These are phyloP conservation scores for Lacerta bilineata DNA, from an alignment of 2,797 vertebrate species.

Conservation along the genomic window DNA sequence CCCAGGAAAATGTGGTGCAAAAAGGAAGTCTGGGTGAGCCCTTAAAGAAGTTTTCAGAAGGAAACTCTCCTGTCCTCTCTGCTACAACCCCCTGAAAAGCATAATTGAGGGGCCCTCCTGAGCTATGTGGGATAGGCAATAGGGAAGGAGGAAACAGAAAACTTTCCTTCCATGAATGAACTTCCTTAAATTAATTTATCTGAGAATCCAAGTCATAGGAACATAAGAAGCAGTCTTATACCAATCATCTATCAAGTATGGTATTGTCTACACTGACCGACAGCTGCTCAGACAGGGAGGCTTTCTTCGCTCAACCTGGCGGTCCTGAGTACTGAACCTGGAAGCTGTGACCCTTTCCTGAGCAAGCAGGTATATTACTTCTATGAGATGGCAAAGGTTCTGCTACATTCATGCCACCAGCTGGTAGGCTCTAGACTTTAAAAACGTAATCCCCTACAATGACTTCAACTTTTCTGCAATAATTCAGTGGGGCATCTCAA, in stretches of 20 bases:
- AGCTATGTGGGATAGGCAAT: not conserved
- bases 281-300: too few relatives aligned
- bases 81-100: not conserved
- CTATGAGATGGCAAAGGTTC: not conserved
- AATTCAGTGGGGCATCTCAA: constrained; percentile 1
- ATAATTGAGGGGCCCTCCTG: too few relatives aligned
- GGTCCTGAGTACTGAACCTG: too few relatives aligned
- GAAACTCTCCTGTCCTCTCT: not conserved
- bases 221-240: too few relatives aligned
- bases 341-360: not conserved
- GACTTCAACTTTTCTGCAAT: constrained; percentile 21
- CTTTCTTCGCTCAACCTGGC: too few relatives aligned
- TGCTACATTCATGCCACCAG: accelerated
- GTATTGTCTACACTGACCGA: too few relatives aligned
- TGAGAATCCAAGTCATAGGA: too few relatives aligned
- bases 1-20: too few relatives aligned
- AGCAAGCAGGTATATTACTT: not conserved
- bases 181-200: too few relatives aligned
- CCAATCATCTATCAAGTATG: too few relatives aligned
- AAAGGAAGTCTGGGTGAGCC: too few relatives aligned
- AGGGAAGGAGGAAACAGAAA: not conserved
- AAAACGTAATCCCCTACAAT: not conserved
- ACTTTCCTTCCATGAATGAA: too few relatives aligned
- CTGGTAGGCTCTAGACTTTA: not conserved
- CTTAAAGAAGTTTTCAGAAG: not conserved